Conservation (phyloP, 2,797 vertebrate genomes). For the Sciaenops ocellatus region DNA sequence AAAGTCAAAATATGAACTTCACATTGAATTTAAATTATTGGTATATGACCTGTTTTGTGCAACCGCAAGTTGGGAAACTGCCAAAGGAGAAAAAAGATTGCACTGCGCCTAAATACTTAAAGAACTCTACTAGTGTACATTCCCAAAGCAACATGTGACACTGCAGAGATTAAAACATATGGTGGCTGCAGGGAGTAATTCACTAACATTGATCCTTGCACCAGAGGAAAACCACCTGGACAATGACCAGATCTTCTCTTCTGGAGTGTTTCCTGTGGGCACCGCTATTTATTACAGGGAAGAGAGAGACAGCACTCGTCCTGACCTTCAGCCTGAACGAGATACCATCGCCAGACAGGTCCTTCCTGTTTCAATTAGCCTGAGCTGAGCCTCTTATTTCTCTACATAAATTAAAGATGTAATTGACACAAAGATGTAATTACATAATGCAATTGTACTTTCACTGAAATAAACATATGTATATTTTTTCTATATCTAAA, state of each 20-base stretch:
- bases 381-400: constrained; percentile 30
- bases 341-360: constrained; percentile 62
- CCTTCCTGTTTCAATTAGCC: constrained; percentile 68
- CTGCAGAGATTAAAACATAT: constrained; percentile 49
- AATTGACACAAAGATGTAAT: constrained; percentile 3
- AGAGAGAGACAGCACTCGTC: constrained; percentile 57
- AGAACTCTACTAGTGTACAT: not conserved
- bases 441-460: not conserved
- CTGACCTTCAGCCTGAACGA: constrained; percentile 54
- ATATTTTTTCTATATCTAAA: too few species aligned
- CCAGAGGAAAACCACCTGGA: constrained; percentile 38
- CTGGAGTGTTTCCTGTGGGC: constrained; percentile 34
- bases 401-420: constrained; percentile 10
- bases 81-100: not conserved
- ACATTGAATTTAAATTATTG: not conserved
- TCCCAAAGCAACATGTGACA: constrained; percentile 26
- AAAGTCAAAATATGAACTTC: not conserved
- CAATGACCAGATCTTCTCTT: constrained; percentile 28
- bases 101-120: not conserved
- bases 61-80: not conserved
- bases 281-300: constrained; percentile 41
- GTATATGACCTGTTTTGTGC: not conserved
- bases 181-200: constrained; percentile 44
- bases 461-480: constrained; percentile 1
- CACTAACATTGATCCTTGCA: constrained; percentile 38